Evolutionary conservation across 2,888 invertebrate genomes (phyloP).

Genomic region (Petrophora chlorosata): DNA sequence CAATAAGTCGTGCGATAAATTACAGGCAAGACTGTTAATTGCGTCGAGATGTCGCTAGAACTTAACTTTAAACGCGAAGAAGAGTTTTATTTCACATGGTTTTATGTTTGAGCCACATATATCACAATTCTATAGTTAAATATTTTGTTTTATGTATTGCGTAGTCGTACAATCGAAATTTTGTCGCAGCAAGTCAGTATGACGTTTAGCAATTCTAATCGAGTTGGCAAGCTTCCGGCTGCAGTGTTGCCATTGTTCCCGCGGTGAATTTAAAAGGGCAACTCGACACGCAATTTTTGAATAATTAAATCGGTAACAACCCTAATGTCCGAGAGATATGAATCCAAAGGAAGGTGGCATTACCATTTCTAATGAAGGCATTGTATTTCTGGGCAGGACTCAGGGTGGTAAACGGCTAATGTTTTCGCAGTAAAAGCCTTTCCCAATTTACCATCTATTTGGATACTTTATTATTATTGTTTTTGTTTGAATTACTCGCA

Average conservation of each 20-base stretch:
- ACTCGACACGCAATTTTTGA: constrained; percentile 51
- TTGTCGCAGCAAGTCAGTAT: constrained; percentile 5
- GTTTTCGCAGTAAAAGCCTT: constrained; percentile 9
- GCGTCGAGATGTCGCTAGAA: constrained; percentile 7
- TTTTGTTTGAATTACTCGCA: too few relatives aligned
- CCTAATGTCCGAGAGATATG: constrained; percentile 45
- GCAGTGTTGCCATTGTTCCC: constrained; percentile 46
- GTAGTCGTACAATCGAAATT: not conserved
- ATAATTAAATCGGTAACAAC: constrained; percentile 55
- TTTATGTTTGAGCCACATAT: too few relatives aligned
- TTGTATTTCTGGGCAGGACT: constrained; percentile 20
- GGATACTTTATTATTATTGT: too few relatives aligned
- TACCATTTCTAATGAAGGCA: constrained; percentile 31
- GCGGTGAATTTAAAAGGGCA: constrained; percentile 49
- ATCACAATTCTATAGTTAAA: too few relatives aligned
- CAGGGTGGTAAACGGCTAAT: constrained; percentile 7
- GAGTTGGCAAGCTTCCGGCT: constrained; percentile 40
- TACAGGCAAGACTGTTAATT: constrained; percentile 6
- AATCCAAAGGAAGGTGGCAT: constrained; percentile 35
- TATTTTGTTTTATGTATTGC: not conserved
- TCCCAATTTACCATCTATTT: too few relatives aligned
- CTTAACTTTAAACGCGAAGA: too few relatives aligned
- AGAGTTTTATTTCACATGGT: too few relatives aligned
- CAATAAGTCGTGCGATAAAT: not conserved
- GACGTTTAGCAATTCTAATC: constrained; percentile 63